A percentile compares a stretch with the other conserved stretches of the same genome.
phyloP scores from a whole-genome alignment of 2,797 vertebrate genomes.

The Urosaurus nigricauda region DNA sequence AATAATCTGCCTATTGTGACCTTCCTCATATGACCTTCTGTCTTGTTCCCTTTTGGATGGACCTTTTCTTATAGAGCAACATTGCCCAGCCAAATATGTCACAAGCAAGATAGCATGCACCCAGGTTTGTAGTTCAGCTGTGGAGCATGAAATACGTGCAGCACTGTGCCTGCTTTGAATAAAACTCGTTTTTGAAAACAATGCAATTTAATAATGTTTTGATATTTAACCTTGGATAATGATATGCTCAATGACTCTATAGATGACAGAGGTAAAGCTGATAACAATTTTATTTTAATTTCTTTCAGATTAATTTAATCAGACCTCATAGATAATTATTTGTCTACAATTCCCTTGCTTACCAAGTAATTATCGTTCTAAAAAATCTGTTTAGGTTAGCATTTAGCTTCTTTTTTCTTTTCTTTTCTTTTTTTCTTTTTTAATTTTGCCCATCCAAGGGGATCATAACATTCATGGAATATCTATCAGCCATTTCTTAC shows the following conservation, averaged over 20 bases:
- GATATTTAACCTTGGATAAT: slow-evolving; percentile 29
- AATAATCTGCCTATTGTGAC: slow-evolving; percentile 66
- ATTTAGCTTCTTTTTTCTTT: slow-evolving; percentile 73
- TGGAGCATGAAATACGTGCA: not conserved
- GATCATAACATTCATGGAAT: slow-evolving; percentile 83
- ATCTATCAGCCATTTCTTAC: slow-evolving; percentile 80
- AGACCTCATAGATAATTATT: slow-evolving; percentile 78
- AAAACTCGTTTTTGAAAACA: slow-evolving; percentile 44
- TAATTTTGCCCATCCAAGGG: slow-evolving; percentile 71
- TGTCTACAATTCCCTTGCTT: slow-evolving; percentile 80
- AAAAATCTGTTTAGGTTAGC: slow-evolving; percentile 82
- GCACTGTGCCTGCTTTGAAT: slow-evolving; percentile 39
- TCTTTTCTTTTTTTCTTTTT: too few species aligned
- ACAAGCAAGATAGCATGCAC: not conserved
- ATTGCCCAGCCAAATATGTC: slow-evolving; percentile 41
- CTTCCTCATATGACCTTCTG: slow-evolving; percentile 59
- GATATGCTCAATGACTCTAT: slow-evolving; percentile 58
- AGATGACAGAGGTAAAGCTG: slow-evolving; percentile 48
- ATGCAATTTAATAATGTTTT: slow-evolving; percentile 26
- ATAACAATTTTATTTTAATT: slow-evolving; percentile 48
- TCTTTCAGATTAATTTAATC: slow-evolving; percentile 73
- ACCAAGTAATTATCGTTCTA: slow-evolving; percentile 82
- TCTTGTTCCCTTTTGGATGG: slow-evolving; percentile 50
- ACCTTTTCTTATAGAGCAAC: slow-evolving; percentile 26
- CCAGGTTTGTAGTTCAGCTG: slow-evolving; percentile 38